Conservation (phyloP, 2,113 vertebrate species). For the Crotalus helleri region DNA sequence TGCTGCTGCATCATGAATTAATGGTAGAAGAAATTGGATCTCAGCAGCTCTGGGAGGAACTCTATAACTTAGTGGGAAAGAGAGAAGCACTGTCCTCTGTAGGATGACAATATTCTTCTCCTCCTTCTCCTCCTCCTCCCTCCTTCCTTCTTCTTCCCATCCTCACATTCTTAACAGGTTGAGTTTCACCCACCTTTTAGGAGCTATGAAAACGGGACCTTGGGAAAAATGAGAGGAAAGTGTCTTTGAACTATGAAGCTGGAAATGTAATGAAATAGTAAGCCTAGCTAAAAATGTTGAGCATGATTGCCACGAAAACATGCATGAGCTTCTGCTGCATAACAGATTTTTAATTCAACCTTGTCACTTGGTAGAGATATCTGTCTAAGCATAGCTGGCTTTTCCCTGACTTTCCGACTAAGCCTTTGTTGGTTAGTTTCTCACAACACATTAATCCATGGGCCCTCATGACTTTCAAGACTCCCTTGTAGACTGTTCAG, state of each 20-base stretch:
- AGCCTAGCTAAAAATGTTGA: not conserved
- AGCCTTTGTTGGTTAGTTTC: not conserved
- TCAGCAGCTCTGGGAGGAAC: slow-evolving; percentile 10
- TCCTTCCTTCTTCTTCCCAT: not conserved
- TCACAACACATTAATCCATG: not conserved
- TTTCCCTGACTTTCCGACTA: not conserved
- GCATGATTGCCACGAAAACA: not conserved
- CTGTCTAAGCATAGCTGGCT: not conserved
- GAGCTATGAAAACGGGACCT: not conserved
- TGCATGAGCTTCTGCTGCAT: not conserved
- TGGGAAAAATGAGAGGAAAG: not conserved
- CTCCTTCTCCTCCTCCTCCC: too few species aligned
- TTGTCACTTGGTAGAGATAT: not conserved
- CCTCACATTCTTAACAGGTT: not conserved
- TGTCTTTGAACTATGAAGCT: not conserved
- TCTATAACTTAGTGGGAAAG: not conserved
- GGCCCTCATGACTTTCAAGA: not conserved
- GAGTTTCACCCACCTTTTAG: not conserved
- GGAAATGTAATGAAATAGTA: not conserved
- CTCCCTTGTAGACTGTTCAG: not conserved
- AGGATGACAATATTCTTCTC: not conserved
- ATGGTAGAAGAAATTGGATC: not conserved
- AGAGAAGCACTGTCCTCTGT: not conserved
- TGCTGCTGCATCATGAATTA: not conserved
- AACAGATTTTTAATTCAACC: not conserved